Conservation (phyloP, 2,113 vertebrate species). For the Neotragus pygmaeus region DNA sequence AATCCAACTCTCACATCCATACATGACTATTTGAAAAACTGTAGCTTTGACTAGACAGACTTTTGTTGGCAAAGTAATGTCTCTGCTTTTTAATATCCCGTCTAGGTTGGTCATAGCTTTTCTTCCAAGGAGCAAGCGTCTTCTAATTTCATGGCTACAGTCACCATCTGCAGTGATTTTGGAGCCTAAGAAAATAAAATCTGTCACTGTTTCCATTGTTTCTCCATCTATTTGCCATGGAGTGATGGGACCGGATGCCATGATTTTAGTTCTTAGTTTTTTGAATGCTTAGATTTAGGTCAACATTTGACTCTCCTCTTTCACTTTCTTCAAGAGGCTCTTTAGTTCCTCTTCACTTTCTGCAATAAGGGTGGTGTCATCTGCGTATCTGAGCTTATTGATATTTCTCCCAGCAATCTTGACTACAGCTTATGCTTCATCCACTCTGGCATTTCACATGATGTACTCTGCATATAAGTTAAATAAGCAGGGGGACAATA, state of each 20-base stretch:
- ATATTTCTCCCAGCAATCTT: not conserved
- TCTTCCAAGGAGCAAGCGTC: not conserved
- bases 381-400: not conserved
- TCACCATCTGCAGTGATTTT: not conserved
- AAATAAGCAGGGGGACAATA: not conserved
- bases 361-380: not conserved
- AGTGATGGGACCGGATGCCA: not conserved
- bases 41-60: not conserved
- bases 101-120: not conserved
- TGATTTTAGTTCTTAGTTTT: not conserved
- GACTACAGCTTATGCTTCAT: not conserved
- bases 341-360: not conserved
- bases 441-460: not conserved
- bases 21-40: not conserved
- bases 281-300: not conserved
- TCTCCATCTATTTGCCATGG: not conserved
- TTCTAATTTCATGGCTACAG: not conserved
- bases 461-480: not conserved
- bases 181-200: not conserved
- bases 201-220: not conserved
- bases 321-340: not conserved
- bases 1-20: not conserved
- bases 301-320: not conserved
- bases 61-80: not conserved
- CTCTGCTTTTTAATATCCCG: not conserved